Evolutionary conservation across 1,140 invertebrate genomes (phyloP), one percentile per base, ranked within the genome.

Genomic region (Thereuonema tuberculata): DNA sequence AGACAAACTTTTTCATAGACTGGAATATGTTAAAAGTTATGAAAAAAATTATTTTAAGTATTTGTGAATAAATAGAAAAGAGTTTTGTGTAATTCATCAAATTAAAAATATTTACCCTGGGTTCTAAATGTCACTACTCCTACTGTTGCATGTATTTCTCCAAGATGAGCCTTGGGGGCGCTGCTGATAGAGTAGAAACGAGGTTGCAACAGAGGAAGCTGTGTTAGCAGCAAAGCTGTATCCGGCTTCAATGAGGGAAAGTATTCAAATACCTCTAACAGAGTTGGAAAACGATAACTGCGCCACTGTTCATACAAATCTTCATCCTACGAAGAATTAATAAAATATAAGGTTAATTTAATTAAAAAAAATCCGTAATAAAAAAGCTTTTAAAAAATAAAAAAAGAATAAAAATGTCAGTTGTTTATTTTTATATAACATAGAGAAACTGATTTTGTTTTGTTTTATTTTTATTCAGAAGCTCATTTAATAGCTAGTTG

Each of bases 101-200:
- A n/a, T n/a, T n/a, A n/a, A n/a, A n/a, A n/a, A n/a, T n/a, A n/a
- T n/a, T n/a, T n/a, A n/a, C n/a, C n/a, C n/a, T n/a, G n/a, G n/a
- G n/a, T n/a, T n/a, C n/a, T n/a, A n/a, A 43, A 43, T 12, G n/a
- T n/a, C n/a, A n/a, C n/a, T n/a, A n/a, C n/a, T n/a, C 49, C 92
- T 15, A 96, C 88, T 0, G 93, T 97, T 5, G 94, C 75, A 72
- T 96, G 89, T 29, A 96, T 81, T 72, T 87, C 80, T 53, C 84
- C 82, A 1, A 80, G 80, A 62, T 85, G 81, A n/a, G 84, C 79
- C 0, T 81, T 69, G 0, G 87, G 87, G 12, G 91, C 90, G 0
- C 90, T 94, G 15, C 91, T 95, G 56, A 98, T 94, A 31, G 87
- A 92, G 72, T 97, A 98, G 75, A 93, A 96, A 67, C 93, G 78